Evolutionary conservation across 2,797 vertebrate species (phyloP), one percentile per base, ranked within the genome.

Genomic region (Sebastes aleutianus): DNA sequence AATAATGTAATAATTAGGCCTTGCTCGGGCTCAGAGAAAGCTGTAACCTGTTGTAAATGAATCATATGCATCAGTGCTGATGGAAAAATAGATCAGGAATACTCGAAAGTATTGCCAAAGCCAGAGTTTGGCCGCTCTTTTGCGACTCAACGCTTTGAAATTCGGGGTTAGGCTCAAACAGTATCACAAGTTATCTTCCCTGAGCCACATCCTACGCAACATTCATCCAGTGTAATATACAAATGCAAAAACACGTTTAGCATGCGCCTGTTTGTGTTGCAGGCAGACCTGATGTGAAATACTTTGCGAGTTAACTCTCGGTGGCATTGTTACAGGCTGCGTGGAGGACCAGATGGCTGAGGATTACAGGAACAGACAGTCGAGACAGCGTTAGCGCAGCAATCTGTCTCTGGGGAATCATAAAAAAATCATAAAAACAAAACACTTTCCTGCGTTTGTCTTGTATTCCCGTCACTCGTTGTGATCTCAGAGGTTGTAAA

Each of bases 301-400:
- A 18, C 27, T 79, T 31, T 70, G 54, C 18, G 24, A 43, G 66
- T 50, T 79, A n/a, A 74, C 56, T 76, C 53, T 78, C 31, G n/a
- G 70, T 13, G 14, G 66, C 58, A 34, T 68, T 73, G 74, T 80
- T 67, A 1, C 32, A 36, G 58, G 71, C 72, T 26, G 58, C 6
- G 3, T 11, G 1, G 16, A 62, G 62, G 1, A 76, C 13, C 82
- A 85, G 86, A 87, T 90, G 80, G 80, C 64, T 10, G 72, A 74
- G 80, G 88, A 87, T 85, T 85, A 88, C 74, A 76, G 74, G 53
- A 16, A 4, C 63, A 63, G 78, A 83, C 70, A 74, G 75, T 56
- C 43, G 76, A 77, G 31, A 70, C 34, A 22, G 66, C 6, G 61
- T 70, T 32, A 9, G 68, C 74, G 57, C 69, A 16, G 70, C 22